Evolutionary conservation across 2,888 invertebrate genomes (phyloP).

Genomic region (Bruchidius siliquastri): DNA sequence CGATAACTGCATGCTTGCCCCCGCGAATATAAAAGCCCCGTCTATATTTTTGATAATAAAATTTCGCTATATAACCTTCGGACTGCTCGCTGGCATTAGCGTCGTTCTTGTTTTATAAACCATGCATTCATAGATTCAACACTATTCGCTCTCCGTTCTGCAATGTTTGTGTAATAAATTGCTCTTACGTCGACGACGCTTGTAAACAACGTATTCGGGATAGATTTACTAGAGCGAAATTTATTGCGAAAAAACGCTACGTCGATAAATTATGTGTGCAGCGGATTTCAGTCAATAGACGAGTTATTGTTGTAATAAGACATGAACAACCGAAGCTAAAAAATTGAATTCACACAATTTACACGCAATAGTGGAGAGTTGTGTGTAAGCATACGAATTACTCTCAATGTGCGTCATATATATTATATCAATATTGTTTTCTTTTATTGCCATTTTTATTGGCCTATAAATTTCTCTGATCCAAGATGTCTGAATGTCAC

Average conservation of each 20-base stretch:
- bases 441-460: too few relatives aligned
- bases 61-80: background rate
- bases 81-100: background rate
- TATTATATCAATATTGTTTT: too few relatives aligned
- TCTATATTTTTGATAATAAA: background rate
- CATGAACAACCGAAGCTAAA: background rate
- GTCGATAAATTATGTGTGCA: background rate
- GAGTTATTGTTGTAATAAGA: background rate
- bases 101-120: background rate
- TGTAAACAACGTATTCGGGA: background rate
- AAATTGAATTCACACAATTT: too few relatives aligned
- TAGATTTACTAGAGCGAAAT: background rate
- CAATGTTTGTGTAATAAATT: background rate
- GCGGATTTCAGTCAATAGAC: background rate
- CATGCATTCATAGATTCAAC: background rate
- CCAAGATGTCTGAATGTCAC: too few relatives aligned
- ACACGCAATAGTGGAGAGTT: too few relatives aligned
- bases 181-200: background rate
- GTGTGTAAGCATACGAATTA: too few relatives aligned
- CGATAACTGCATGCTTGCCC: background rate
- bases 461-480: too few relatives aligned
- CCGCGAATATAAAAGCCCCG: too few relatives aligned
- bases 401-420: too few relatives aligned
- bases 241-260: background rate
- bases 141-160: background rate